Conservation (phyloP, 2,113 vertebrate genomes). For the Halichoerus grypus region DNA sequence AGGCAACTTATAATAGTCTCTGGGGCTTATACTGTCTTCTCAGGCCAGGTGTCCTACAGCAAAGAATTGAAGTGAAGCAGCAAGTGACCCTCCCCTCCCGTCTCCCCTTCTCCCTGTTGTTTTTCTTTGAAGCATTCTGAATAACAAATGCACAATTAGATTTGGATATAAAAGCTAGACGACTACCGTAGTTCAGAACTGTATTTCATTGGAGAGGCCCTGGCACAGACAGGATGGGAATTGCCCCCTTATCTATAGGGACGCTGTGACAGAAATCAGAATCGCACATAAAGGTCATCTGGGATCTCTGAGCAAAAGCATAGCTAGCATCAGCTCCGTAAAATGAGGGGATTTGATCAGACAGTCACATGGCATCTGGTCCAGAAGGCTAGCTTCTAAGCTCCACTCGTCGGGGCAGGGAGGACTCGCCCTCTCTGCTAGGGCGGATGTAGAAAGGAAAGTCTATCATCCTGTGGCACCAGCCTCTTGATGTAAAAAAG, state of each 20-base stretch:
- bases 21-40: background rate
- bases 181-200: background rate
- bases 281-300: background rate
- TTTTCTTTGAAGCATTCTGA: conserved; percentile 25
- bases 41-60: background rate
- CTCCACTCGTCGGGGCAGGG: background rate
- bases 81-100: no score
- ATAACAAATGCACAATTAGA: background rate
- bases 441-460: background rate
- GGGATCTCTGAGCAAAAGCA: background rate
- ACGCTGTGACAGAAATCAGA: background rate
- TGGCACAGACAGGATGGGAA: background rate
- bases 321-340: no score
- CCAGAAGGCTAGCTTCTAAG: background rate
- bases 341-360: background rate
- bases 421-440: background rate
- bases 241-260: background rate
- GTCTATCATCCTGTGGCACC: background rate
- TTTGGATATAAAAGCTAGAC: background rate
- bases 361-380: background rate
- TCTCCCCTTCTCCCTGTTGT: background rate
- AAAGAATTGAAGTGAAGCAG: background rate
- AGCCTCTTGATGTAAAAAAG: background rate
- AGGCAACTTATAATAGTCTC: background rate
- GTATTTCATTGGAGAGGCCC: background rate